A percentile compares a stretch with the other conserved stretches of the same genome.
Conservation (phyloP, 2,888 invertebrate species). For the Polymixis lichenea region DNA sequence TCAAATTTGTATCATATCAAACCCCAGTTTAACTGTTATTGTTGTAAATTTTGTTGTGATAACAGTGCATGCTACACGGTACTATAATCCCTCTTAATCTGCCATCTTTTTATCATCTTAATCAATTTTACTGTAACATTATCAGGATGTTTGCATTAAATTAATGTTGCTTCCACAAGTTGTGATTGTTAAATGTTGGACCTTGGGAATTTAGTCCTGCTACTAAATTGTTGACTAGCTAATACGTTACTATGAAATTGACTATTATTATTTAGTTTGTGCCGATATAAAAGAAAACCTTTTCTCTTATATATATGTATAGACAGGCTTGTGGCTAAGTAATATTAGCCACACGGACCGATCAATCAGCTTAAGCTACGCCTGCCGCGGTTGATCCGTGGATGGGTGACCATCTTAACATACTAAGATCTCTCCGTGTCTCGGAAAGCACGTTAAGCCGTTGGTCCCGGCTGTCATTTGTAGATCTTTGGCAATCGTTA, state of each 20-base stretch:
- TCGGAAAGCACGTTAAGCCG: too few species aligned
- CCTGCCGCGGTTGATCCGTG: too few species aligned
- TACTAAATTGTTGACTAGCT: slow-evolving; percentile 6
- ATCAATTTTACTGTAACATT: slow-evolving; percentile 46
- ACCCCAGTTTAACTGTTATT: slow-evolving; percentile 24
- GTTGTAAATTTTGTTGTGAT: slow-evolving; percentile 40
- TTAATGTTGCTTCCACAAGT: slow-evolving; percentile 6
- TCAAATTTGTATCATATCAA: slow-evolving; percentile 18
- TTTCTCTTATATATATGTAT: too few species aligned
- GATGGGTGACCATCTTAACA: too few species aligned
- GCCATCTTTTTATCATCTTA: slow-evolving; percentile 35
- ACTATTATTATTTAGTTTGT: neutral
- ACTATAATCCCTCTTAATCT: slow-evolving; percentile 53
- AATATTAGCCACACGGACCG: too few species aligned
- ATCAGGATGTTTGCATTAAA: slow-evolving; percentile 32
- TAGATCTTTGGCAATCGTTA: too few species aligned
- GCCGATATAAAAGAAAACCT: too few species aligned
- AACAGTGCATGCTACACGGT: slow-evolving; percentile 39
- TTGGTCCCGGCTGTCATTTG: too few species aligned
- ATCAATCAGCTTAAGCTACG: too few species aligned
- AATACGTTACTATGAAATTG: neutral
- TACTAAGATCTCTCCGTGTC: too few species aligned
- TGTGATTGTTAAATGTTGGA: slow-evolving; percentile 8
- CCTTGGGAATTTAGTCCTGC: neutral
- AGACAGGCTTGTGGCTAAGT: too few species aligned